phyloP scores from a whole-genome alignment of 2,888 invertebrate species.

The Macroteleia sp. region DNA sequence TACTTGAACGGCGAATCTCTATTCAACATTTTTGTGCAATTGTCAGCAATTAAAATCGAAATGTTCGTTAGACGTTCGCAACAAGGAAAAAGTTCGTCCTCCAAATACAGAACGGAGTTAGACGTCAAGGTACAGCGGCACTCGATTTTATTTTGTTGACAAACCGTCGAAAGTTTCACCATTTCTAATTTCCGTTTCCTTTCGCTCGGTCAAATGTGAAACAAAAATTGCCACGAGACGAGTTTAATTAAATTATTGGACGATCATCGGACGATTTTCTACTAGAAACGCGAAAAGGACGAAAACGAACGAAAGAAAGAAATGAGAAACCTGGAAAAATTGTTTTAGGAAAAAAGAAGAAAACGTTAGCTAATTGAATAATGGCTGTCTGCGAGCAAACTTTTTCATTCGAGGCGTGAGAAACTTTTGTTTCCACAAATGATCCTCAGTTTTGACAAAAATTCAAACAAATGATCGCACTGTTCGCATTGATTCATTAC shows the following conservation, averaged over 20 bases:
- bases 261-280: constrained; percentile 36
- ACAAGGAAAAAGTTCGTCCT: constrained; percentile 36
- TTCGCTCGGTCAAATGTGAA: constrained; percentile 24
- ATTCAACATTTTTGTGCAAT: constrained; percentile 21
- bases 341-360: background rate
- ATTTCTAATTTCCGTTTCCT: constrained; percentile 47
- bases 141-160: constrained; percentile 43
- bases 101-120: constrained; percentile 24
- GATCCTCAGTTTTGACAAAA: constrained; percentile 33
- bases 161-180: constrained; percentile 47
- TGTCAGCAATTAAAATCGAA: constrained; percentile 44
- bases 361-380: constrained; percentile 35
- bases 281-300: no score
- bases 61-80: constrained; percentile 35
- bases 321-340: no score
- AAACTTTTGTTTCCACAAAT: constrained; percentile 30
- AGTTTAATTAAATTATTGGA: constrained; percentile 48
- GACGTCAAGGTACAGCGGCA: constrained; percentile 17
- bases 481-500: constrained; percentile 35
- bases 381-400: constrained; percentile 24
- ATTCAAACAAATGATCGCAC: constrained; percentile 29
- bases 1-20: constrained; percentile 8
- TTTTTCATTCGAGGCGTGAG: constrained; percentile 27
- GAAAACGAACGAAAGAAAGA: no score
- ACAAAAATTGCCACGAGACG: constrained; percentile 42